Base-by-base conservation (phyloP, 2,888 invertebrate genomes). In the Elgonia sp. region DNA sequence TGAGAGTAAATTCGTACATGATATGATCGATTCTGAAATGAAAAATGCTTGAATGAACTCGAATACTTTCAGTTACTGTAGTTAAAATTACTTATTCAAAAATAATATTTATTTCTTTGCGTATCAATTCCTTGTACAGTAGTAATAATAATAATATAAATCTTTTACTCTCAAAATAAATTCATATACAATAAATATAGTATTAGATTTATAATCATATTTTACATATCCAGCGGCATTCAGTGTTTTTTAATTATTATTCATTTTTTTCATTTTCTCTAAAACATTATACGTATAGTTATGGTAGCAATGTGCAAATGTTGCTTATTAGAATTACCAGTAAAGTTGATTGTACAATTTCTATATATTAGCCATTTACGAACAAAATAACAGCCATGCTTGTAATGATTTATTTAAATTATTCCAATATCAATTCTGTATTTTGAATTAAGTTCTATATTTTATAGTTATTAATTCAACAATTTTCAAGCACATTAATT, bases 111-210 rank as follows among this genome's bases (percentile, higher is more conserved):
- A 60, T 85, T 80, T 75, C 29, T 82, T 60, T 72, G 60, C 62
- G 50, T 70, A 82, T 89, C 87, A 89, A 87, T 89, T 87, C 87
- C 89, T 84, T 72, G 75, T 77, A 77, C 76, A 85, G 70, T 87
- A 87, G 67, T 65, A 79, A 89, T 85, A 89, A 82, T 89, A 72
- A 79, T 67, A 87, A 89, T 81, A 81, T 82, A 79, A 84, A 87
- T 83, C 60, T 75, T 87, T 87, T 85, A 87, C 84, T 89, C 89
- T 89, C 83, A 89, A 89, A 89, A 87, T 87, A 29, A 89, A 89
- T 84, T 82, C 81, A 76, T 85, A 53, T 87, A 79, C 46, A 87
- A 83, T 89, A 87, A 86, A 87, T 85, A 87, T 87, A 29, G 29
- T 85, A 85, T 85, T 82, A 88, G 83, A 88, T 86, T 88, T 83